Conservation (phyloP, 2,113 vertebrate species). For the Climacteris rufus region DNA sequence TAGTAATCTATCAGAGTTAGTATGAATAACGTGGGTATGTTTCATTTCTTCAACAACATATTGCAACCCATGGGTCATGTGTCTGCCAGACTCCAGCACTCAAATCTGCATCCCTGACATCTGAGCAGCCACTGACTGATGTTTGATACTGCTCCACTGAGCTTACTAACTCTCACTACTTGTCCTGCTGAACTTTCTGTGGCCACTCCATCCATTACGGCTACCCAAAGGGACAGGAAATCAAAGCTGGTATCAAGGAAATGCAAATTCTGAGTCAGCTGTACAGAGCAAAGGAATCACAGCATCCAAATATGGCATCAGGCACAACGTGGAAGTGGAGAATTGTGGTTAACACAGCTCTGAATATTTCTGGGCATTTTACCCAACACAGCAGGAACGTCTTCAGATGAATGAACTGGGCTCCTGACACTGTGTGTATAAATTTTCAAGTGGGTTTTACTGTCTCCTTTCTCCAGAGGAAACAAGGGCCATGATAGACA, state of each 20-base stretch:
- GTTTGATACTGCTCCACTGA: background rate
- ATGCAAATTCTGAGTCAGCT: conserved; percentile 35
- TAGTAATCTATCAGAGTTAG: conserved; percentile 16
- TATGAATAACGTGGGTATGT: conserved; percentile 2
- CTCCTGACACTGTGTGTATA: conserved; percentile 16
- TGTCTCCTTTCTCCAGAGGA: conserved; percentile 44
- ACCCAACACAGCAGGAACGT: conserved; percentile 42
- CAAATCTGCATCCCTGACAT: conserved; percentile 21
- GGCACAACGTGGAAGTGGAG: background rate
- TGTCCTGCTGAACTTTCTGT: conserved; percentile 20
- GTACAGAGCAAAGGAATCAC: background rate
- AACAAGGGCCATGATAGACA: background rate
- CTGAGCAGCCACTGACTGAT: conserved; percentile 5
- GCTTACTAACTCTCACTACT: background rate
- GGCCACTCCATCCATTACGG: conserved; percentile 14
- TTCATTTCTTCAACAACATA: conserved; percentile 32
- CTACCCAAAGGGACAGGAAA: conserved; percentile 8
- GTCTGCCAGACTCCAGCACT: conserved; percentile 28
- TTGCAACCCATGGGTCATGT: conserved; percentile 6
- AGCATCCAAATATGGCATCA: conserved; percentile 40
- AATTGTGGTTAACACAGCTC: conserved; percentile 41
- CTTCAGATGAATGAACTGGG: conserved; percentile 54
- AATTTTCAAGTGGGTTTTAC: conserved; percentile 59
- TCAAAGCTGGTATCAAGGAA: conserved; percentile 16
- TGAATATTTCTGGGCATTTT: conserved; percentile 56